A percentile compares a stretch with the other conserved stretches of the same genome.
Evolutionary conservation across 2,113 vertebrate species (phyloP).

Genomic region (Microtus pennsylvanicus): DNA sequence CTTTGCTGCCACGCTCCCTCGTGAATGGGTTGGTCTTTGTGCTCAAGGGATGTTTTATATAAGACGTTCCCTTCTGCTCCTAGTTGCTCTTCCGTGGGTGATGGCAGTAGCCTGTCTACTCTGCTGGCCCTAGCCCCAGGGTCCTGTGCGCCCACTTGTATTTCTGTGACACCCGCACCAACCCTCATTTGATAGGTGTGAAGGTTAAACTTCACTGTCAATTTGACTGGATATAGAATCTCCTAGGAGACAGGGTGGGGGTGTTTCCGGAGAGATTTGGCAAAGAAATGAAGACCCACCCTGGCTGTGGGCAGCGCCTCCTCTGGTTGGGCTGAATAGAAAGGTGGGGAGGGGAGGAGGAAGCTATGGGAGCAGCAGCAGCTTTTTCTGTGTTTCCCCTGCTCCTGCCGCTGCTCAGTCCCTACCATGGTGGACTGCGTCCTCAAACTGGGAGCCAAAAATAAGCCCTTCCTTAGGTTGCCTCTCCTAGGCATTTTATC

Average conservation of each 20-base stretch:
- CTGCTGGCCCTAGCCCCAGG: not conserved
- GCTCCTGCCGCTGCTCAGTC: not conserved
- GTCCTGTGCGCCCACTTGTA: not conserved
- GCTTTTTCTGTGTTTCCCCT: not conserved
- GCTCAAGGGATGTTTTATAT: not conserved
- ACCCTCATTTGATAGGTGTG: not conserved
- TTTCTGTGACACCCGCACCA: not conserved
- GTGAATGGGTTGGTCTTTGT: not conserved
- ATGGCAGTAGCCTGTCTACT: not conserved
- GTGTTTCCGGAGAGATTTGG: not conserved
- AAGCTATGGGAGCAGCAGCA: not conserved
- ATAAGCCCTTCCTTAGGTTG: not conserved
- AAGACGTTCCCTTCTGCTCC: not conserved
- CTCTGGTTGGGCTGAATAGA: not conserved
- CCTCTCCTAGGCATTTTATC: not conserved
- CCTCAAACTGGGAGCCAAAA: not conserved
- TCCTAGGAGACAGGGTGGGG: not conserved
- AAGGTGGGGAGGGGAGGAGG: not conserved
- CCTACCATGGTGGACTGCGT: not conserved
- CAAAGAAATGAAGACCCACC: not conserved
- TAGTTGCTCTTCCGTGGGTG: not conserved
- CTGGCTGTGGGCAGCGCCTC: not conserved
- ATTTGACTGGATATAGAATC: not conserved
- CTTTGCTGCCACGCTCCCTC: accelerated
- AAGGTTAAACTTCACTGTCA: not conserved